Evolutionary conservation across 2,113 vertebrate species (phyloP).

Genomic region (Pitta sordida): DNA sequence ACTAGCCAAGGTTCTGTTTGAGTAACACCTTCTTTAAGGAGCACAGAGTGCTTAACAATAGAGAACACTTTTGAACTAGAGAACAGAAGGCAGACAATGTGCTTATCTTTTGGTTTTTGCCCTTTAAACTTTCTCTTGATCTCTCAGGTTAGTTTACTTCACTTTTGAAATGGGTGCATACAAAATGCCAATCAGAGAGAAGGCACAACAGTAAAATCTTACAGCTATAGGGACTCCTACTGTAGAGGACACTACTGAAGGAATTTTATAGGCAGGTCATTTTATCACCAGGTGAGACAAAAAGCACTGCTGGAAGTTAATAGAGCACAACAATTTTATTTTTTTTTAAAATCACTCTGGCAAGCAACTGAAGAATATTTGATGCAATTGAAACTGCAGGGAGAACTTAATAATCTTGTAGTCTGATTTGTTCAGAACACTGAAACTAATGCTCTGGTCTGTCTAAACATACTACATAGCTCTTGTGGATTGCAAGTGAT

Average conservation of each 20-base stretch:
- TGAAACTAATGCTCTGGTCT: not conserved
- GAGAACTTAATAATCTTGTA: not conserved
- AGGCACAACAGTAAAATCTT: not conserved
- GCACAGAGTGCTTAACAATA: not conserved
- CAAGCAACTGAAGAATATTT: not conserved
- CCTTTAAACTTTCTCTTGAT: not conserved
- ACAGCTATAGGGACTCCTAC: not conserved
- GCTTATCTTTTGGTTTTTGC: not conserved
- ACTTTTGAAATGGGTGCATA: not conserved
- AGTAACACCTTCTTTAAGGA: not conserved
- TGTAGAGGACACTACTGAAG: not conserved
- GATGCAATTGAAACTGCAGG: not conserved
- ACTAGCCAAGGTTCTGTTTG: not conserved
- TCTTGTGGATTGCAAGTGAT: not conserved
- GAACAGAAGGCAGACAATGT: not conserved
- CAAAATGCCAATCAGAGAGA: not conserved
- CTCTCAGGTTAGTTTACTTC: not conserved
- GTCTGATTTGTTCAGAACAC: not conserved
- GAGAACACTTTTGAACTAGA: not conserved
- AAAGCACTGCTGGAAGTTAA: not conserved
- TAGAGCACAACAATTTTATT: not conserved
- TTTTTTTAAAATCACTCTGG: not conserved
- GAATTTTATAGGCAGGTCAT: not conserved
- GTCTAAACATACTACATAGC: not conserved
- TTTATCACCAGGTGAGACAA: not conserved